phyloP scores from a whole-genome alignment of 2,797 vertebrate genomes.

The Lophotriccus pileatus region DNA sequence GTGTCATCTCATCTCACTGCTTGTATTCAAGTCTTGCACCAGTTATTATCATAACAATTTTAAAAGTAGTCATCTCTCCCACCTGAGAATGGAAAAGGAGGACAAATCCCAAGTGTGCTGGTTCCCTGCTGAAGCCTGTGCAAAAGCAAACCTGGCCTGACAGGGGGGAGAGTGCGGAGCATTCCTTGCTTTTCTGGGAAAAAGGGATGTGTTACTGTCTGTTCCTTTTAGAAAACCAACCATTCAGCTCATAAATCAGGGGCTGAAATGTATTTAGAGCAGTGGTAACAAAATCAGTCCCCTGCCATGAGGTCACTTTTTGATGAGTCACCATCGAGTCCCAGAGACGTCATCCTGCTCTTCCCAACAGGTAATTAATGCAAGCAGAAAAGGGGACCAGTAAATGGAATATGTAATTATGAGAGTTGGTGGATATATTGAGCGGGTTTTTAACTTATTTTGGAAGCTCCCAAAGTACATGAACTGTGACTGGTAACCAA shows the following conservation, averaged over 20 bases:
- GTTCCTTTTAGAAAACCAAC: not conserved
- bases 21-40: not conserved
- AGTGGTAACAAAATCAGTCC: not conserved
- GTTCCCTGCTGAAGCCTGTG: not conserved
- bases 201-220: not conserved
- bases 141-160: not conserved
- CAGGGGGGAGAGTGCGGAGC: not conserved
- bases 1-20: not conserved
- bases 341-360: not conserved
- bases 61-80: not conserved
- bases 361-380: not conserved
- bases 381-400: not conserved
- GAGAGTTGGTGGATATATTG: not conserved
- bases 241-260: not conserved
- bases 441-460: rapidly evolving
- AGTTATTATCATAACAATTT: not conserved
- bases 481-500: not conserved
- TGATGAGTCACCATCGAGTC: not conserved
- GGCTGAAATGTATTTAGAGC: not conserved
- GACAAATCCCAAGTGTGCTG: not conserved
- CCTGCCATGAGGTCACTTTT: not conserved
- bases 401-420: not conserved
- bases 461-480: not conserved
- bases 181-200: not conserved
- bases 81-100: not conserved